Evolutionary conservation across 2,888 invertebrate species (phyloP).

Genomic region (Patella caerulea): DNA sequence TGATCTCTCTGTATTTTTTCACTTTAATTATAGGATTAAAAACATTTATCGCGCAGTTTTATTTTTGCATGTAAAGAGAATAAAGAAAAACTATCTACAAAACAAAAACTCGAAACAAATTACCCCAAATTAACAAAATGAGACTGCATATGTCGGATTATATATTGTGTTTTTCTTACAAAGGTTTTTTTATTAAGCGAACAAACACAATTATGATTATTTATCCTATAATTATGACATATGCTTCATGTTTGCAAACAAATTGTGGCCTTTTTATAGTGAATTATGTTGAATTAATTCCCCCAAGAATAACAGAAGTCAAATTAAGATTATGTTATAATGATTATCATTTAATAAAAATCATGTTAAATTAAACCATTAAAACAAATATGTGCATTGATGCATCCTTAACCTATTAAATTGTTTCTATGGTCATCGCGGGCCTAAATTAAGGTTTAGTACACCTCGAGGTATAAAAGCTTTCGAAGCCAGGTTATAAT

Average conservation of each 20-base stretch:
- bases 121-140: background rate
- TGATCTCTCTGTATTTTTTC: background rate
- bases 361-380: too few relatives aligned
- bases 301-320: too few relatives aligned
- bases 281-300: too few relatives aligned
- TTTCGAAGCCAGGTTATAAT: too few relatives aligned
- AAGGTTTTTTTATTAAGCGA: too few relatives aligned
- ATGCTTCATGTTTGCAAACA: conserved; percentile 8
- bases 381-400: too few relatives aligned
- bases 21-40: conserved; percentile 7
- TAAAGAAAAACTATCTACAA: background rate
- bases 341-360: too few relatives aligned
- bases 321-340: too few relatives aligned
- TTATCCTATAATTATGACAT: conserved; percentile 5
- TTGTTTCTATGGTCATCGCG: too few relatives aligned
- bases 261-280: background rate
- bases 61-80: background rate
- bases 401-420: too few relatives aligned
- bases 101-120: background rate
- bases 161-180: background rate
- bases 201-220: background rate
- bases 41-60: background rate
- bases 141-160: background rate
- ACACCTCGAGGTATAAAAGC: too few relatives aligned
- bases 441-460: too few relatives aligned